Base-by-base conservation (phyloP, 1,140 invertebrate genomes). In the Cotesia chilonis region DNA sequence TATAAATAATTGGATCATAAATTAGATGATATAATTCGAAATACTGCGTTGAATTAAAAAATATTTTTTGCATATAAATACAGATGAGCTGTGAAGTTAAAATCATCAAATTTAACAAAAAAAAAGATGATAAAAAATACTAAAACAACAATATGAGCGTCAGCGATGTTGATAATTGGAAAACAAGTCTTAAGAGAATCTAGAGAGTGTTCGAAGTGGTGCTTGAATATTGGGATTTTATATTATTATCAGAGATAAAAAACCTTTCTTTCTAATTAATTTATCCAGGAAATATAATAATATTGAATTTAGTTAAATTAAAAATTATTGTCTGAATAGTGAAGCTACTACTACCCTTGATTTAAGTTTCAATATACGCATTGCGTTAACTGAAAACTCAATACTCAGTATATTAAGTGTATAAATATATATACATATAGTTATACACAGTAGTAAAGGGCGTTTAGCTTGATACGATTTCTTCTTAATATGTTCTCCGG, bases 201-300 rank as follows among this genome's bases (percentile, higher is more conserved):
- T 75, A 83, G 79, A 83, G 81, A 80, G 80, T 83, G 80, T 80
- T 76, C 79, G 78, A 76, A 82, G 80, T 82, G 80, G 81, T 83
- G 80, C 75, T 77, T 75, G 55, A 4, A 37, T 74, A 82, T n/a
- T 61, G 82, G 80, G 79, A 20, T 52, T 68, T n/a, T 75, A 80
- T 73, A 72, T 55, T 9, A 6, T 10, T 1, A 57, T 12, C 69
- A 68, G 76, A 82, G 78, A 68, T 73, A 6, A 28, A 36, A 38
- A 9, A 10, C 37, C 65, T 28, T 55, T 41, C 20, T 41, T 66
- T 66, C 59, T 10, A 35, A 20, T 7, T 28, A 10, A 60, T 36
- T 28, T 28, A 60, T 28, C 28, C 0, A 60, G 35, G 17, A 55
- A 9, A 17, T n/a, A 55, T 55, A 17, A 17, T n/a, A 55, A 55